These are phyloP conservation scores for Tiliqua scincoides DNA, from an alignment of 2,113 vertebrate genomes.

Conservation along the genomic window DNA sequence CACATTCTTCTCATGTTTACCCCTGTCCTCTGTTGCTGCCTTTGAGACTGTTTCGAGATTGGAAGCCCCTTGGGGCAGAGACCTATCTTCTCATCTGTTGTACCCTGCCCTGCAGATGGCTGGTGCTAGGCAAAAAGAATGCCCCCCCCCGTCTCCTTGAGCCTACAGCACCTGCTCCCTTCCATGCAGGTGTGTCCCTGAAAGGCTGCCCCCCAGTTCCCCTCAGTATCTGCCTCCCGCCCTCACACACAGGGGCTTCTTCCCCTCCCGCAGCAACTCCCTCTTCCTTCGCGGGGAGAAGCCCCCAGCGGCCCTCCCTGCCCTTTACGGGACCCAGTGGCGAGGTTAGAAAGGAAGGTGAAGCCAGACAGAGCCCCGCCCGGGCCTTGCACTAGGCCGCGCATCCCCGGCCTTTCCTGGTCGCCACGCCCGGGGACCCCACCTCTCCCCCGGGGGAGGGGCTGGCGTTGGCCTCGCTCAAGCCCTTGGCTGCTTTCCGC, in stretches of 20 bases:
- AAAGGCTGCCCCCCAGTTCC: background rate
- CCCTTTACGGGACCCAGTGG: background rate
- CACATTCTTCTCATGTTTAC: too few species aligned
- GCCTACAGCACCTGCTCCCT: too few species aligned
- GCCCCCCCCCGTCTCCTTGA: too few species aligned
- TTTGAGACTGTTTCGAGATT: too few species aligned
- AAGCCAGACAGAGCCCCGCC: background rate
- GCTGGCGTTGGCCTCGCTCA: constrained; percentile 8
- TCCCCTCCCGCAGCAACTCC: background rate
- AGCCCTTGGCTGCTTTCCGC: background rate
- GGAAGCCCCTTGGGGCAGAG: too few species aligned
- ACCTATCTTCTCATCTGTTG: too few species aligned
- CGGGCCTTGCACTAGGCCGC: background rate
- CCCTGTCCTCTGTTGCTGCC: too few species aligned
- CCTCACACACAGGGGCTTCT: background rate
- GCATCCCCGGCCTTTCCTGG: constrained; percentile 29
- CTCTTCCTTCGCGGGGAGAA: background rate
- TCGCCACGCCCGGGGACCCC: constrained; percentile 4
- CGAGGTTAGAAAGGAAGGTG: background rate
- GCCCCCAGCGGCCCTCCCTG: background rate
- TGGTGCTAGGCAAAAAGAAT: too few species aligned
- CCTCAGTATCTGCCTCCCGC: background rate
- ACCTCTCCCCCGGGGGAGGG: constrained; percentile 18
- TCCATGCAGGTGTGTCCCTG: too few species aligned
- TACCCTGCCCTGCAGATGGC: too few species aligned